Base-by-base conservation (phyloP, 1,140 invertebrate genomes). In the Elymnias hypermnestra region DNA sequence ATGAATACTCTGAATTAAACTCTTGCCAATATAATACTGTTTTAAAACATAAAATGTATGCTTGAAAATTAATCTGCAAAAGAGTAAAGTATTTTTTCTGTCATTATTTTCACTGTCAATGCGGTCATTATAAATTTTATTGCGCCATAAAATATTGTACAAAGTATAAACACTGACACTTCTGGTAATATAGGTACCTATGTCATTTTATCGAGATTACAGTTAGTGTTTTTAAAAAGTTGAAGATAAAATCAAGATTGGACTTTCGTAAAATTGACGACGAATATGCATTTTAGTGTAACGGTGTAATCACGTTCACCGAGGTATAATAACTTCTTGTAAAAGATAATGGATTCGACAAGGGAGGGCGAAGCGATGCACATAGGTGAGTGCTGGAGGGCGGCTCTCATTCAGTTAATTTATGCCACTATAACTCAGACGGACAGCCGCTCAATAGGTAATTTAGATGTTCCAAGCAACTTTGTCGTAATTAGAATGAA, bases 381-480 rank as follows among this genome's bases (percentile, higher is more conserved):
- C 38, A 37, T 51, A 45, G 43, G 39, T 43, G 50, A 53, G 12
- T 57, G 45, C 53, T 40, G 39, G 51, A 63, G 63, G 73, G 72
- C 72, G 70, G 74, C 63, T 46, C 51, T 69, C 18, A 23, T 45
- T 54, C 53, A 62, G 52, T 66, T 75, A 75, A 81, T 79, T 82
- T 82, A 82, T 79, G 75, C 47, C 62, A 67, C 77, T 67, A 79
- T 82, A 82, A 77, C 72, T 83, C 75, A 77, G 53, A 14, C 57
- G 50, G 72, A 77, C 75, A 63, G 74, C 53, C 56, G 55, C 47
- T 63, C 69, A 67, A 72, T 82, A 75, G 71, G 75, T 83, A 76
- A 83, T 83, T 83, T 83, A 83, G 78, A 78, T 66, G 75, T 83
- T 73, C 52, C 52, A 36, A 26, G 68, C 75, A 78, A 83, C 78